phyloP scores from a whole-genome alignment of 2,797 vertebrate species.

The Coccyzus lansbergi region DNA sequence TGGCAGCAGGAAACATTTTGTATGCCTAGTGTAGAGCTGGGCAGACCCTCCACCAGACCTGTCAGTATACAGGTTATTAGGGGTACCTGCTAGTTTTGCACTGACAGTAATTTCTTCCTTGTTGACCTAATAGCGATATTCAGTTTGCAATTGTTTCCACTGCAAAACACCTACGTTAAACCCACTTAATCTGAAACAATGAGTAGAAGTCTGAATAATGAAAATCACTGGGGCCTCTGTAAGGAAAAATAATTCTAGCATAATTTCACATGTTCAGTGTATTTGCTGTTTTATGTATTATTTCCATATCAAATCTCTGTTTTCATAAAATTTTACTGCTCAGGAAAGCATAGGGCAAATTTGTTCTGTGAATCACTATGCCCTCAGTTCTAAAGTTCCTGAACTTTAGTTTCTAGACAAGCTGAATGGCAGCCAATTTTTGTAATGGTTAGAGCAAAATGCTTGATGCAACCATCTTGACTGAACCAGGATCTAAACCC shows the following conservation, averaged over 20 bases:
- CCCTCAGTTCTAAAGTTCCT: neutral
- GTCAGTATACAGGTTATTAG: neutral
- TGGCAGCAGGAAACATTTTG: neutral
- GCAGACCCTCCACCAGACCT: neutral
- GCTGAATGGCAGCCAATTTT: neutral
- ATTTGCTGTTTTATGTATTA: neutral
- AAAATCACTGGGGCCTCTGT: neutral
- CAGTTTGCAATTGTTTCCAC: neutral
- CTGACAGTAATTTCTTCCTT: neutral
- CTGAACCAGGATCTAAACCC: neutral
- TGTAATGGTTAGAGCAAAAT: neutral
- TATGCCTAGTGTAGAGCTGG: neutral
- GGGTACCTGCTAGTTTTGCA: neutral
- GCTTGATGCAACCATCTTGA: slow-evolving; percentile 1
- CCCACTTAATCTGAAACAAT: neutral
- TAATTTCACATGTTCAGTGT: neutral
- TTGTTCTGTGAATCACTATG: neutral
- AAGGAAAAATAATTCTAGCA: neutral
- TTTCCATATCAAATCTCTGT: neutral
- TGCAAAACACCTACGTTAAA: neutral
- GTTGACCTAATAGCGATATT: neutral
- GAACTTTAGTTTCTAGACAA: slow-evolving; percentile 33
- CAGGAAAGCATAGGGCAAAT: neutral
- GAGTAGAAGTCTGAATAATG: neutral
- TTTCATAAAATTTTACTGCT: neutral